Evolutionary conservation across 1,140 invertebrate genomes (phyloP), one percentile per base, ranked within the genome.

Genomic region (Drosophila suzukii): DNA sequence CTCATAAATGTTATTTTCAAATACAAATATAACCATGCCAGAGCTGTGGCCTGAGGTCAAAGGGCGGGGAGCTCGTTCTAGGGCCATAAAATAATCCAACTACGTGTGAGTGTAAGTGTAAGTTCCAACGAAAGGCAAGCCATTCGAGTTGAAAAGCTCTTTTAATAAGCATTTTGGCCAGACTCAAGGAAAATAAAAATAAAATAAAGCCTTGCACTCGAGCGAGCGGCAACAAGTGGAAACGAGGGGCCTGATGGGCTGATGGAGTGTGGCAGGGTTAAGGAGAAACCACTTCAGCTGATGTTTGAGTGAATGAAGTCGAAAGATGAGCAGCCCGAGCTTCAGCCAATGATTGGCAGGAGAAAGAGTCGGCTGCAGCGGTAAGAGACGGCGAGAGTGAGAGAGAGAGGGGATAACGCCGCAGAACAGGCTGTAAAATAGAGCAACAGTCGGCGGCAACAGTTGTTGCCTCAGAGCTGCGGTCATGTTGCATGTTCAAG

Each of bases 1-100:
- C 83, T 88, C 57, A 88, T 86, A 83, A 86, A 83, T 86, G 79
- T 63, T 77, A 79, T 86, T 88, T 88, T 88, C 85, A 86, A 86
- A 88, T 88, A 88, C 51, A 81, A 60, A 57, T 50, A 81, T 17
- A 58, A 58, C 55, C 61, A 49, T 15, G 53, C 34, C 24, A 12
- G 1, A 51, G 49, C 10, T 11, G 13, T 34, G 27, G 13, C 32
- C 17, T 36, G 24, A 27, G 15, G 55, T 51, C 20, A 58, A 73
- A 62, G 62, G 79, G 62, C 55, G 32, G 46, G 15, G 47, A 15
- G 53, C 41, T 66, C 17, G 49, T 55, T 53, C 38, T 54, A 34
- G 39, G 46, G 59, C 53, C 75, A 77, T 55, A 47, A 59, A 51
- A 62, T 65, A 51, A 60, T 50, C 50, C 63, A 36, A 50, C 57